Percentiles rank a stretch among this genome's conserved stretches.
These are phyloP conservation scores for Gallinago paraguaiae DNA, from an alignment of 2,113 vertebrate genomes.

Conservation along the genomic window DNA sequence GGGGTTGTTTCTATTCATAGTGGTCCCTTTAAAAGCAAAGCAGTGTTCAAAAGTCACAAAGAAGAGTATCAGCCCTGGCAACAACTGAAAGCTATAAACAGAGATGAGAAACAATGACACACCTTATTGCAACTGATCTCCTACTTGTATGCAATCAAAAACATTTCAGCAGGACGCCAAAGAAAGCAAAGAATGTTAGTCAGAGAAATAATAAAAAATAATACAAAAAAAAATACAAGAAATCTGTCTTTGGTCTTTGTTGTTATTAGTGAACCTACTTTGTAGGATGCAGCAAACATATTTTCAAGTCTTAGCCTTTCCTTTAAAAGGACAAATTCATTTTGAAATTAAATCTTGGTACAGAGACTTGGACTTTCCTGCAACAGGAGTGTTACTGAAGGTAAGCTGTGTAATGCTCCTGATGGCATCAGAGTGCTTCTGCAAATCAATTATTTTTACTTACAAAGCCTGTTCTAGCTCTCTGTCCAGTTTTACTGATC, in stretches of 20 bases:
- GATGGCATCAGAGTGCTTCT: background rate
- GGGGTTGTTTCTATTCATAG: background rate
- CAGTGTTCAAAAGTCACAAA: background rate
- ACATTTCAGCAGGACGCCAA: constrained; percentile 17
- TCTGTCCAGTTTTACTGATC: background rate
- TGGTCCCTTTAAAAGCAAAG: constrained; percentile 12
- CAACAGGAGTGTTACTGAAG: background rate
- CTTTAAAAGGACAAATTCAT: background rate
- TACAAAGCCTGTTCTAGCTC: background rate
- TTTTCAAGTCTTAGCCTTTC: background rate
- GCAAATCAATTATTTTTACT: background rate
- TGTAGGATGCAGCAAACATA: background rate
- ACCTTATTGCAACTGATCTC: constrained; percentile 25
- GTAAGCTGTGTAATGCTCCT: background rate
- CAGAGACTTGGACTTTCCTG: background rate
- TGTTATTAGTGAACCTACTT: background rate
- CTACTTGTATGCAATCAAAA: constrained; percentile 1
- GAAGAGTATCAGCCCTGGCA: background rate
- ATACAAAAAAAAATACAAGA: background rate
- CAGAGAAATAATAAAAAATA: constrained; percentile 46
- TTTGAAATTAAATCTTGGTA: background rate
- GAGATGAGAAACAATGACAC: background rate
- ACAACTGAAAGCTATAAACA: background rate
- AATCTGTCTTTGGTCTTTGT: background rate
- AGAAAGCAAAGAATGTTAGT: constrained; percentile 24